phyloP scores from a whole-genome alignment of 2,888 invertebrate genomes.

The Orthosia gothica region DNA sequence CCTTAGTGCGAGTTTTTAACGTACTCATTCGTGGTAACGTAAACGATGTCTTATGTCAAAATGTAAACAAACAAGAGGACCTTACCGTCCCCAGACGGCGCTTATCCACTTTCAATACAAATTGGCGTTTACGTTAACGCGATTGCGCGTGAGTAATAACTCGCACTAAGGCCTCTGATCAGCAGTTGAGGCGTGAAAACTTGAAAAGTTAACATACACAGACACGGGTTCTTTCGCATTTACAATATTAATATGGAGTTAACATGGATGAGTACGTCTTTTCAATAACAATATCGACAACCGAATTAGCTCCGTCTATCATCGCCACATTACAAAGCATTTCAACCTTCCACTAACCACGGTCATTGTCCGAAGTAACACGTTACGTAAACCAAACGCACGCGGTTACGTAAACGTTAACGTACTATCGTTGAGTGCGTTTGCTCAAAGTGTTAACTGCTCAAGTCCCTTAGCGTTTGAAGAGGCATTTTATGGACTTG shows the following conservation, averaged over 20 bases:
- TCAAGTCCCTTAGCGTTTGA: conserved; percentile 28
- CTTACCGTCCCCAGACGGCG: too few species aligned
- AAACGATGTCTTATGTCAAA: too few species aligned
- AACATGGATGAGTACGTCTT: background rate
- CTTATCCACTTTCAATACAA: too few species aligned
- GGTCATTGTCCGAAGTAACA: conserved; percentile 67
- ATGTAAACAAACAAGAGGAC: too few species aligned
- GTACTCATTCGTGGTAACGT: too few species aligned
- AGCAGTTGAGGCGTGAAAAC: too few species aligned
- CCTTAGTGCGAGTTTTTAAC: too few species aligned
- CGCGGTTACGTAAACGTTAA: conserved; percentile 59
- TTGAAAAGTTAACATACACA: background rate
- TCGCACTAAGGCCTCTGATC: too few species aligned
- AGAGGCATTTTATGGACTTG: conserved; percentile 31
- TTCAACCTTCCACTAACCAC: conserved; percentile 63
- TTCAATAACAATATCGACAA: conserved; percentile 3
- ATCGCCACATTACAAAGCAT: conserved; percentile 31
- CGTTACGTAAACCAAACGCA: conserved; percentile 64
- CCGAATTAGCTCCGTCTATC: conserved; percentile 40
- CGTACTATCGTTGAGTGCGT: conserved; percentile 45
- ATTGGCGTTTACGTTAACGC: too few species aligned
- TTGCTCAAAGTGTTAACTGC: conserved; percentile 60
- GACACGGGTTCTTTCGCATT: background rate
- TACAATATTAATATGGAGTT: background rate
- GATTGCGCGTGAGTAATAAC: too few species aligned